These are phyloP conservation scores for Enteromius paludinosus DNA, from an alignment of 2,797 vertebrate species.

Conservation along the genomic window DNA sequence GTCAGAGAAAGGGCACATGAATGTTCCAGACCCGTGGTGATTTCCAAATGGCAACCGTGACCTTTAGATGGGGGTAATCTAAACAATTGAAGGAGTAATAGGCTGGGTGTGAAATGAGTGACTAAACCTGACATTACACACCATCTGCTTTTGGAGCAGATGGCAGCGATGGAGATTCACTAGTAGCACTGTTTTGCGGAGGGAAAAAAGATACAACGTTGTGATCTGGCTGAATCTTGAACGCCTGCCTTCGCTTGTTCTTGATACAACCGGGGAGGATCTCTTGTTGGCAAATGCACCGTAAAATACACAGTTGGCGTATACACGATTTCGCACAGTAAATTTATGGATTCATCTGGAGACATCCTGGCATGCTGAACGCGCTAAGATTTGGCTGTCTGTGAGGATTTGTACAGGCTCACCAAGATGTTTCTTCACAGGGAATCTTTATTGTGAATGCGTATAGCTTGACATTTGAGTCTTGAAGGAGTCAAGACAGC, in stretches of 20 bases:
- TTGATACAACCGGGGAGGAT: conserved; percentile 29
- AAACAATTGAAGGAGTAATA: conserved; percentile 71
- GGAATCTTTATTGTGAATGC: conserved; percentile 1
- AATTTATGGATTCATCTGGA: conserved; percentile 32
- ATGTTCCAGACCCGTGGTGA: conserved; percentile 74
- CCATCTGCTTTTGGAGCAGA: conserved; percentile 75
- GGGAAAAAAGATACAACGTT: conserved; percentile 37
- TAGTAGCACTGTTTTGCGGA: conserved; percentile 32
- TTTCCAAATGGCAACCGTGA: conserved; percentile 77
- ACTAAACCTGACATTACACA: conserved; percentile 74
- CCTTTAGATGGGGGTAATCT: conserved; percentile 76
- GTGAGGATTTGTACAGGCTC: conserved; percentile 20
- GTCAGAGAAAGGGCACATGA: conserved; percentile 73
- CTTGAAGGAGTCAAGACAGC: neutral
- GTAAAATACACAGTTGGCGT: conserved; percentile 32
- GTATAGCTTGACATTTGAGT: conserved; percentile 18
- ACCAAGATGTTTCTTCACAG: conserved; percentile 12
- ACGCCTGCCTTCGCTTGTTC: conserved; percentile 33
- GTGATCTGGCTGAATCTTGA: conserved; percentile 40
- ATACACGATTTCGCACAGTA: conserved; percentile 22
- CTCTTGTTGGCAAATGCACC: conserved; percentile 16
- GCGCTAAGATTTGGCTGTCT: conserved; percentile 25
- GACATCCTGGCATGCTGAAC: neutral
- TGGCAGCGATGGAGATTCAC: conserved; percentile 43
- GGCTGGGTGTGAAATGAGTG: conserved; percentile 74